phyloP scores from a whole-genome alignment of 2,888 invertebrate genomes.

The Orthonychiurus folsomi region DNA sequence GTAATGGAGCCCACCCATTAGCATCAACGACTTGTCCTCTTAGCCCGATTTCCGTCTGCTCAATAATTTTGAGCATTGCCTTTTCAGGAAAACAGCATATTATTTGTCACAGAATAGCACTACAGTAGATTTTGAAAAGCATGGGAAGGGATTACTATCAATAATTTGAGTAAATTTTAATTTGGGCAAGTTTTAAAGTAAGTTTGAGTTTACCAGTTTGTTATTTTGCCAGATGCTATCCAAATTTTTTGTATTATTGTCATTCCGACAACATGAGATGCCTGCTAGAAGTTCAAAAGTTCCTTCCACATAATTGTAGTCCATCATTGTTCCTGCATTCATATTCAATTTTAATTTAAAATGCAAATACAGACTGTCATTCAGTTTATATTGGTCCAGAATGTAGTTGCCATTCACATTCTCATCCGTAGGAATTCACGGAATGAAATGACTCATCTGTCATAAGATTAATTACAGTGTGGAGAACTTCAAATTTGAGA shows the following conservation, averaged over 20 bases:
- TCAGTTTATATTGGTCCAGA: too few relatives aligned
- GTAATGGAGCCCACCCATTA: constrained; percentile 40
- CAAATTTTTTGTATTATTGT: constrained; percentile 47
- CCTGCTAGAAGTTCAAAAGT: constrained; percentile 53
- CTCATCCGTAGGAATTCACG: too few relatives aligned
- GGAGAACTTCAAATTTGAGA: not conserved
- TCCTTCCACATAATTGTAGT: constrained; percentile 52
- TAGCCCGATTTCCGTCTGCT: constrained; percentile 27
- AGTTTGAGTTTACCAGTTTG: constrained; percentile 26
- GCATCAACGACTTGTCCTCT: constrained; percentile 33
- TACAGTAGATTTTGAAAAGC: not conserved
- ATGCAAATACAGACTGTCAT: too few relatives aligned
- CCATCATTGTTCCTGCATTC: constrained; percentile 52
- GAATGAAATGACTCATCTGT: too few relatives aligned
- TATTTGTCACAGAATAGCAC: too few relatives aligned
- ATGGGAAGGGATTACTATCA: too few relatives aligned
- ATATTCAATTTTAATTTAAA: not conserved
- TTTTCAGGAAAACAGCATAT: constrained; percentile 11
- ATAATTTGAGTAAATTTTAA: not conserved
- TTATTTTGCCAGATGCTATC: constrained; percentile 25
- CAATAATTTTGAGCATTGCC: constrained; percentile 28
- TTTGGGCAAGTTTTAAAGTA: too few relatives aligned
- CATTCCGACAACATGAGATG: constrained; percentile 50
- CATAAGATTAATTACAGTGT: too few relatives aligned
- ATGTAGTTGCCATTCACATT: too few relatives aligned